phyloP scores from a whole-genome alignment of 2,113 vertebrate genomes.

The Callospermophilus lateralis region DNA sequence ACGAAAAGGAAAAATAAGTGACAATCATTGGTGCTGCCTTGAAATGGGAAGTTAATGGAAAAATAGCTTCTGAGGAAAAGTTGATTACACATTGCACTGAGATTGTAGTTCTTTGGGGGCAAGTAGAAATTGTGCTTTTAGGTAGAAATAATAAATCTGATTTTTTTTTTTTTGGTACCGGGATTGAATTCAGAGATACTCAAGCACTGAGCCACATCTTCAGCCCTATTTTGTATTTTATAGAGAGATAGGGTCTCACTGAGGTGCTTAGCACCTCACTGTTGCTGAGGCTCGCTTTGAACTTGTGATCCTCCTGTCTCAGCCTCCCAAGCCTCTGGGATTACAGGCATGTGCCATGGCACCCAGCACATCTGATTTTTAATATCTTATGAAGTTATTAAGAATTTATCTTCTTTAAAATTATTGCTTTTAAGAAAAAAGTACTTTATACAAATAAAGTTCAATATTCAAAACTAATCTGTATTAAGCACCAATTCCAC shows the following conservation, averaged over 20 bases:
- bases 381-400: neutral
- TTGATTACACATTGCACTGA: neutral
- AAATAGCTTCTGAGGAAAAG: neutral
- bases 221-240: no score
- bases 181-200: no score
- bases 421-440: neutral
- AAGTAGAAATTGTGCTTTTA: neutral
- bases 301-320: no score
- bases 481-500: neutral
- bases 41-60: neutral
- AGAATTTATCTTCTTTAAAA: neutral
- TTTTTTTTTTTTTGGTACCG: neutral
- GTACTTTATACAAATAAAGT: conserved; percentile 4
- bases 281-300: no score
- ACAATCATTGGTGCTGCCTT: neutral
- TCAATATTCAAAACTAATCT: conserved; percentile 1
- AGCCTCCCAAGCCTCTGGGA: no score
- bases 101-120: neutral
- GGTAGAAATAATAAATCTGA: neutral
- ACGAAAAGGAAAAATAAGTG: neutral
- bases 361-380: neutral
- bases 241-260: no score
- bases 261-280: no score
- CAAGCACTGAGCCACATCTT: no score
- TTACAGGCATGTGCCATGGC: no score